phyloP scores from a whole-genome alignment of 2,113 vertebrate genomes.

The Stercorarius parasiticus region DNA sequence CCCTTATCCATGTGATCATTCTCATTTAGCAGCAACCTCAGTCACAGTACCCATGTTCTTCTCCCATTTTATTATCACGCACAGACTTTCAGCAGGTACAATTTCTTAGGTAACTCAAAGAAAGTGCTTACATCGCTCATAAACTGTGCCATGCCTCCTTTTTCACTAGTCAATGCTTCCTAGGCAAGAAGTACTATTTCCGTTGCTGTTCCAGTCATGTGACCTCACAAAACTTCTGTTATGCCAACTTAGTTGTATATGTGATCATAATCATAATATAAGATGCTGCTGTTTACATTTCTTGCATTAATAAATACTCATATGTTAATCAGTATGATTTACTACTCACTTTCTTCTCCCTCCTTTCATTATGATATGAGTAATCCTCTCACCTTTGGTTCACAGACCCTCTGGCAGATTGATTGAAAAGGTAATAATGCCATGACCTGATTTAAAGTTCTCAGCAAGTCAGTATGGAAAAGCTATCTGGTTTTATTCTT shows the following conservation, averaged over 20 bases:
- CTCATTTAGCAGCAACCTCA: background rate
- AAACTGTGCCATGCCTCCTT: background rate
- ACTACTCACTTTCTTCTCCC: background rate
- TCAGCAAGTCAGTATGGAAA: background rate
- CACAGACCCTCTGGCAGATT: background rate
- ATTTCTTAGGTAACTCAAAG: background rate
- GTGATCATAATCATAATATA: background rate
- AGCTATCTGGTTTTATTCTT: background rate
- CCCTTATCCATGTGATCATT: background rate
- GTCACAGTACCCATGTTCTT: background rate
- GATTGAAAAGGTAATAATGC: background rate
- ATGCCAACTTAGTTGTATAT: background rate
- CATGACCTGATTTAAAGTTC: background rate
- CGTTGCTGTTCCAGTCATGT: background rate
- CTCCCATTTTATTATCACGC: background rate
- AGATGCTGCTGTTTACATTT: background rate
- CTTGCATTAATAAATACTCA: background rate
- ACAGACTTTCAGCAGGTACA: background rate
- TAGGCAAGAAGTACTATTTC: background rate
- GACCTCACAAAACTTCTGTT: background rate
- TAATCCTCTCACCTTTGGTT: background rate
- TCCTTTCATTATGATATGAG: background rate
- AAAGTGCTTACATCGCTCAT: background rate
- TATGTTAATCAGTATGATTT: background rate
- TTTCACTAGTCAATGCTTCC: background rate